These are phyloP conservation scores for Platypus cylindrus DNA, from an alignment of 2,888 invertebrate species.

Conservation along the genomic window DNA sequence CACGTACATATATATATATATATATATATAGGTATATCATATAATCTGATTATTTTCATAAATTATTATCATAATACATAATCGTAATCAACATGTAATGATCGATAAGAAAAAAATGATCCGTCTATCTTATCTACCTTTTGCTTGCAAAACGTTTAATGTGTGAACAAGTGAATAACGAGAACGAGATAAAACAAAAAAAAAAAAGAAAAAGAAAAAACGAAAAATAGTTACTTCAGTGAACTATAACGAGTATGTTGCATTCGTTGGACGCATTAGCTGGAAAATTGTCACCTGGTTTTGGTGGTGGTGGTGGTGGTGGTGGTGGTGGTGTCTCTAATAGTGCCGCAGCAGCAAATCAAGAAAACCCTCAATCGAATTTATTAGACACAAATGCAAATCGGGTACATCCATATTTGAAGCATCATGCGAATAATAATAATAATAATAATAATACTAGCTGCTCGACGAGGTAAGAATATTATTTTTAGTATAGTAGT, in stretches of 20 bases:
- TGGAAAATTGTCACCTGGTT: conserved; percentile 77
- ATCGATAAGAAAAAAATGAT: conserved; percentile 17
- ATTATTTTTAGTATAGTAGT: no score
- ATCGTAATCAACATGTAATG: no score
- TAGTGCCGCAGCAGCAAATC: conserved; percentile 15
- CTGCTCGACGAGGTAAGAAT: conserved; percentile 24
- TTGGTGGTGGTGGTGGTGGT: no score
- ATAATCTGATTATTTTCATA: no score
- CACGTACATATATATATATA: no score
- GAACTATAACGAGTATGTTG: conserved; percentile 50
- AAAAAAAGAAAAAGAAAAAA: no score
- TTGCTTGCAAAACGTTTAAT: no score
- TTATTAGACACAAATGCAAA: conserved; percentile 55
- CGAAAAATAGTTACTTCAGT: conserved; percentile 26
- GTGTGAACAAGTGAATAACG: background rate
- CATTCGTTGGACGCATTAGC: conserved; percentile 79
- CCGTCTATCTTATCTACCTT: conserved; percentile 27
- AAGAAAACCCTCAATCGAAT: conserved; percentile 21
- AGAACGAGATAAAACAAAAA: background rate
- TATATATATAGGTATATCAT: no score
- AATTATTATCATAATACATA: no score
- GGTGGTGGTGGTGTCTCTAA: no score
- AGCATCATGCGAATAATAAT: no score
- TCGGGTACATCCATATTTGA: conserved; percentile 46
- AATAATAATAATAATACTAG: conserved; percentile 35